Base-by-base conservation (phyloP, 1,140 invertebrate genomes). In the Tetranychus urticae region DNA sequence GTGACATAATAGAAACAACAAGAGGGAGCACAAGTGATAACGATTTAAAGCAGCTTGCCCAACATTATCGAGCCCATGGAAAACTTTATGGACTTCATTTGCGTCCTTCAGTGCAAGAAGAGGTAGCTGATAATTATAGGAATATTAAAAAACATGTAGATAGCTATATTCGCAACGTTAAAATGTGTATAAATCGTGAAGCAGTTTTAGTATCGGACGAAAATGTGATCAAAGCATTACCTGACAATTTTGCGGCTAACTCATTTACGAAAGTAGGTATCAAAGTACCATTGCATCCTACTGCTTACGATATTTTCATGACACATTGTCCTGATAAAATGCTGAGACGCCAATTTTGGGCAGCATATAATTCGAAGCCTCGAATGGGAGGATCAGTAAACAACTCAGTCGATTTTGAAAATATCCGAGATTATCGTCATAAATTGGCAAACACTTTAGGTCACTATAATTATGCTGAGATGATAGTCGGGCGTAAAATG, bases 401-500 rank as follows among this genome's bases (percentile, higher is more conserved):
- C 68, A 88, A 84, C 58, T 84, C 82, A 69, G 73, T 79, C 12
- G 70, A 81, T 65, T 71, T 92, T 58, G 85, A 91, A 71, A 79
- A 85, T 67, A 84, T 93, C 54, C 75, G 88, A 45, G 70, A 67
- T 45, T 69, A 34, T 67, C 81, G 86, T 68, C 71, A 70, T 36
- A 78, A 82, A 55, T 79, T 85, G 68, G 88, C 88, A 0, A 75
- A 81, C 67, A 64, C 82, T 33, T 73, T 93, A 55, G 88, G 88
- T 0, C 94, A 80, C 71, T 74, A 82, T 57, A 81, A 77, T 62
- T 92, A 77, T 73, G 81, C 78, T 0, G 80, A 90, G 39, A 81
- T 93, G 80, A 88, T 84, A 39, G 88, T 94, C 86, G 81, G 86
- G 75, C 91, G 86, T 0, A 93, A 92, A 77, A 92, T 94, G 86